These are phyloP conservation scores for Euproctis similis DNA, from an alignment of 2,888 invertebrate genomes.

Conservation along the genomic window DNA sequence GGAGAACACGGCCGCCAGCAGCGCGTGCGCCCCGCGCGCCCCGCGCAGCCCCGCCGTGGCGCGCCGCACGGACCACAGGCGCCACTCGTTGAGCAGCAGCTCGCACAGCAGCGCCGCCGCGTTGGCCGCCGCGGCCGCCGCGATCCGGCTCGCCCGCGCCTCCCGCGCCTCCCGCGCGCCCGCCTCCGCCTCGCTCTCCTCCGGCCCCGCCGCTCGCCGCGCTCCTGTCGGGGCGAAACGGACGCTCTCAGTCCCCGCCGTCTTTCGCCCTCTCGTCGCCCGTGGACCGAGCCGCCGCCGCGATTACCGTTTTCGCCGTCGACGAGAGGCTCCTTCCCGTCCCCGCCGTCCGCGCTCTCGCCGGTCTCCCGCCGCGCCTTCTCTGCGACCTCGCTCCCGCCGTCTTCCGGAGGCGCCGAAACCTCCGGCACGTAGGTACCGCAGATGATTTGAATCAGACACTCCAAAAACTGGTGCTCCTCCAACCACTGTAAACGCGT, in stretches of 20 bases:
- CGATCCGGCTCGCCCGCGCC: conserved; percentile 66
- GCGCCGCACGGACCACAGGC: conserved; percentile 21
- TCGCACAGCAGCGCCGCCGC: conserved; percentile 92
- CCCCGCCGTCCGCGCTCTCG: conserved; percentile 22
- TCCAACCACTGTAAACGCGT: conserved; percentile 86
- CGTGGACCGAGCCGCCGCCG: conserved; percentile 21
- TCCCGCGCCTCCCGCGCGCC: conserved; percentile 46
- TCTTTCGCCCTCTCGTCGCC: conserved; percentile 9
- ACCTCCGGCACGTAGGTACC: conserved; percentile 54
- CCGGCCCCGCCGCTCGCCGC: not conserved
- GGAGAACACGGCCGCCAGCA: conserved; percentile 82
- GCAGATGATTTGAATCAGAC: conserved; percentile 79
- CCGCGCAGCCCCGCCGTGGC: conserved; percentile 27
- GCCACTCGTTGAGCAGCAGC: conserved; percentile 74
- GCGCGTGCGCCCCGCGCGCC: conserved; percentile 38
- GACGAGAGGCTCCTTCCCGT: too few species aligned
- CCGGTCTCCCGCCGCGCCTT: conserved; percentile 33
- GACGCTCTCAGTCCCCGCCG: not conserved
- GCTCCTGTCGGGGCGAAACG: not conserved
- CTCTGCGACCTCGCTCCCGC: conserved; percentile 16
- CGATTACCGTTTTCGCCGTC: conserved; percentile 9
- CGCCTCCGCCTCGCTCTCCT: conserved; percentile 1
- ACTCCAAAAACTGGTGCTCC: conserved; percentile 89
- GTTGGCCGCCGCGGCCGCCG: conserved; percentile 87
- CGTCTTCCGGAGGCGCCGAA: conserved; percentile 7